phyloP scores from a whole-genome alignment of 1,140 invertebrate species.

The Thalassaphorura encarpata region DNA sequence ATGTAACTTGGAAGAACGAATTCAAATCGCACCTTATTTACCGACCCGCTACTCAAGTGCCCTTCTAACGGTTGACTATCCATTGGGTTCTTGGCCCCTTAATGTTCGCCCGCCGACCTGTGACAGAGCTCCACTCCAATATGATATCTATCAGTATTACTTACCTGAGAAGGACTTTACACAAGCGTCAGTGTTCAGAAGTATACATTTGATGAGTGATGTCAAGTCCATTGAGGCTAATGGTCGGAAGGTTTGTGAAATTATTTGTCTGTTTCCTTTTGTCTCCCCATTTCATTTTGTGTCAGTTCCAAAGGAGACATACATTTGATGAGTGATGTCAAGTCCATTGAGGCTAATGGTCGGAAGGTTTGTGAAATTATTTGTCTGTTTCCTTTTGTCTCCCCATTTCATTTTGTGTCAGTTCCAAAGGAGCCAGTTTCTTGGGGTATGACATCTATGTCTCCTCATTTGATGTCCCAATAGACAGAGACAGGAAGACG shows the following conservation, averaged over 20 bases:
- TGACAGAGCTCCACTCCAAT: slow-evolving; percentile 36
- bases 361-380: slow-evolving; percentile 44
- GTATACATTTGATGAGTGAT: slow-evolving; percentile 52
- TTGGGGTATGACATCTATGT: slow-evolving; percentile 53
- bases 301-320: too few species aligned
- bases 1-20: slow-evolving; percentile 58
- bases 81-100: slow-evolving; percentile 43
- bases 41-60: slow-evolving; percentile 41
- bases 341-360: slow-evolving; percentile 46
- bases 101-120: slow-evolving; percentile 32
- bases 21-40: slow-evolving; percentile 55
- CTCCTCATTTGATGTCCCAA: too few species aligned
- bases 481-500: too few species aligned
- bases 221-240: slow-evolving; percentile 45
- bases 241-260: slow-evolving; percentile 46
- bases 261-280: too few species aligned
- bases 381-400: too few species aligned
- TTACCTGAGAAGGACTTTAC: slow-evolving; percentile 48
- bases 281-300: too few species aligned
- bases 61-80: slow-evolving; percentile 49
- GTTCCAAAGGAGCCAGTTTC: slow-evolving; percentile 45
- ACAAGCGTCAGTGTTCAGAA: slow-evolving; percentile 49
- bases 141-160: slow-evolving; percentile 55
- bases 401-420: too few species aligned
- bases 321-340: slow-evolving; percentile 49